Evolutionary conservation across 1,140 invertebrate genomes (phyloP), one percentile per base, ranked within the genome.

Genomic region (Helicorthomorpha holstii): DNA sequence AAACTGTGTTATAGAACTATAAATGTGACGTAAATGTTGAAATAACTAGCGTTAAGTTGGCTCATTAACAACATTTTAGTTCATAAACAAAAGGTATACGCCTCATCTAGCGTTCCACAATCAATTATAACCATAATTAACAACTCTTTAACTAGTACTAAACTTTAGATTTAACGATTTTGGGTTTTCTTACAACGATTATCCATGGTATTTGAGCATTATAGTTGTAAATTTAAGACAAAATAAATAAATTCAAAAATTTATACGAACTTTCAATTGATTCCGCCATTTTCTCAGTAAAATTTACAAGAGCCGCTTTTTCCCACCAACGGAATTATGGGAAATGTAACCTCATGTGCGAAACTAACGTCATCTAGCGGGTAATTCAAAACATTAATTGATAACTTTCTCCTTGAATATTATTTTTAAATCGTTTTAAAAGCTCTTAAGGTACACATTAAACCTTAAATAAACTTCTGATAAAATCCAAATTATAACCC

Each of bases 211-310:
- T 19, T 12, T 19, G 38, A 41, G 38, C 38, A 19, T 12, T 12
- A 12, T 12, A 12, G 12, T 19, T 12, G 12, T 41, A 41, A 41
- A 12, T 19, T 12, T 12, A 41, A 41, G 19, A 41, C 19, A 41
- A 19, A 12, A 19, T 19, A 19, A 41, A 41, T 12, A 12, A 41
- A 12, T 41, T 41, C 38, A 41, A 41, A 19, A 41, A 41, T 12
- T 12, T 12, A 12, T 51, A 79, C 76, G 79, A 72, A 80, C 77
- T 80, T 79, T 80, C 76, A 74, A 77, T 75, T 72, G 73, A 69
- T 73, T 80, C 78, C 73, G 79, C 79, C 79, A 82, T 82, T 69
- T 81, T 81, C n/a, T n/a, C n/a, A n/a, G n/a, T n/a, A n/a, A n/a
- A n/a, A n/a, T n/a, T n/a, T n/a, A n/a, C n/a, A n/a, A n/a, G n/a